Evolutionary conservation across 2,888 invertebrate genomes (phyloP).

Genomic region (Linnaemya vulpina): DNA sequence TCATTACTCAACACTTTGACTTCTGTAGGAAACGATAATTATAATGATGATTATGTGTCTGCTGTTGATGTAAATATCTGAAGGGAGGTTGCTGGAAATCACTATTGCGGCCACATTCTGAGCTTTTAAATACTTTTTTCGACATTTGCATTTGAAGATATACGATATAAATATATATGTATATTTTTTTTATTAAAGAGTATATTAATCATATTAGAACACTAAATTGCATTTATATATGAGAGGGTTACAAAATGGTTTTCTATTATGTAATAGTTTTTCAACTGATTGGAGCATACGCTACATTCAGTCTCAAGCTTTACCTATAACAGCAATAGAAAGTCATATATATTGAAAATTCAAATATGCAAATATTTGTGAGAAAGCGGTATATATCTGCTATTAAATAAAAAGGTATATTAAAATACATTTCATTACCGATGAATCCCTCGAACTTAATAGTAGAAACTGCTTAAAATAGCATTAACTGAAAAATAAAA

Average conservation of each 20-base stretch:
- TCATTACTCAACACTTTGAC: constrained; percentile 81
- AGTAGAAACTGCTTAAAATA: neutral
- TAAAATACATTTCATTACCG: neutral
- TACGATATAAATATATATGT: neutral
- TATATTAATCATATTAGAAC: neutral
- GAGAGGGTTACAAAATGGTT: neutral
- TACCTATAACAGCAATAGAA: neutral
- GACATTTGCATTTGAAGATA: constrained; percentile 22
- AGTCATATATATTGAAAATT: neutral
- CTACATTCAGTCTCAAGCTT: neutral
- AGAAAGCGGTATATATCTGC: no score
- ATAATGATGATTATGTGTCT: neutral
- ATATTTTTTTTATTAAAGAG: neutral
- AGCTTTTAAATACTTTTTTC: constrained; percentile 49
- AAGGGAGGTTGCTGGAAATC: constrained; percentile 34
- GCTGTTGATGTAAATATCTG: neutral
- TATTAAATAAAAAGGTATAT: no score
- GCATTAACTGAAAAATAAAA: constrained; percentile 16
- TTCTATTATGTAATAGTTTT: no score
- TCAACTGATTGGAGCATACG: neutral
- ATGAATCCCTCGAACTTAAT: neutral
- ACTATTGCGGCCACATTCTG: constrained; percentile 58
- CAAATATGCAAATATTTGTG: no score
- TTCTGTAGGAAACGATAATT: constrained; percentile 6
- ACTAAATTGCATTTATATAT: neutral